phyloP scores from a whole-genome alignment of 1,140 invertebrate species.

The Lutraria rhynchaena region DNA sequence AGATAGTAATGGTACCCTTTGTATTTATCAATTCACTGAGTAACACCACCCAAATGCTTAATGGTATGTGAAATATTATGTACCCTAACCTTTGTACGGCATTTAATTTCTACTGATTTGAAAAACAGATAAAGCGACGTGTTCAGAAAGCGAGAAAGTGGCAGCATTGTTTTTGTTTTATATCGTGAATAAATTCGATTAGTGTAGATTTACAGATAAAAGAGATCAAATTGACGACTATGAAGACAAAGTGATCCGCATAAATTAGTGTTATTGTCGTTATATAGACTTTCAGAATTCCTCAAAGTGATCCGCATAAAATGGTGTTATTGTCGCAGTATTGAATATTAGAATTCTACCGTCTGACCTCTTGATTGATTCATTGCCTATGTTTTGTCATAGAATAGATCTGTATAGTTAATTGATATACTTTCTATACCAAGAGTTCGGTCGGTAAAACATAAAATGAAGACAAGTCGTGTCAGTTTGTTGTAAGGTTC shows the following conservation, averaged over 20 bases:
- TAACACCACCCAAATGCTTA: conserved; percentile 37
- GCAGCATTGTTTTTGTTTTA: conserved; percentile 23
- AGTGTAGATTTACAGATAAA: conserved; percentile 42
- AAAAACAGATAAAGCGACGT: conserved; percentile 9
- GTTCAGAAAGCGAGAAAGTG: conserved; percentile 51
- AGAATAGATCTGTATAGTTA: conserved; percentile 28
- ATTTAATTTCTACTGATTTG: conserved; percentile 36
- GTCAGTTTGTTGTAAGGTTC: too few species aligned
- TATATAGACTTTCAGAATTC: conserved; percentile 19
- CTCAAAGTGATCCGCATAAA: too few species aligned
- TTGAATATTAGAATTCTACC: not conserved
- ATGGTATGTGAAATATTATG: conserved; percentile 52
- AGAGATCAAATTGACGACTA: conserved; percentile 17
- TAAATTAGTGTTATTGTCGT: conserved; percentile 20
- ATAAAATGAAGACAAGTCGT: too few species aligned
- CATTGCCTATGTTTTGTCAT: conserved; percentile 21
- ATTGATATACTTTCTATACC: conserved; percentile 33
- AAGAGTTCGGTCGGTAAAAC: conserved; percentile 24
- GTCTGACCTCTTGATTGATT: conserved; percentile 49
- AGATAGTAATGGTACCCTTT: not conserved
- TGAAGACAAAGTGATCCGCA: conserved; percentile 47
- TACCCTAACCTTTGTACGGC: conserved; percentile 38
- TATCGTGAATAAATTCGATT: conserved; percentile 40
- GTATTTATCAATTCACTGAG: not conserved
- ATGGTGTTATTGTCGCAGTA: too few species aligned